Evolutionary conservation across 1,140 invertebrate species (phyloP).

Genomic region (Drosophila micromelanica): DNA sequence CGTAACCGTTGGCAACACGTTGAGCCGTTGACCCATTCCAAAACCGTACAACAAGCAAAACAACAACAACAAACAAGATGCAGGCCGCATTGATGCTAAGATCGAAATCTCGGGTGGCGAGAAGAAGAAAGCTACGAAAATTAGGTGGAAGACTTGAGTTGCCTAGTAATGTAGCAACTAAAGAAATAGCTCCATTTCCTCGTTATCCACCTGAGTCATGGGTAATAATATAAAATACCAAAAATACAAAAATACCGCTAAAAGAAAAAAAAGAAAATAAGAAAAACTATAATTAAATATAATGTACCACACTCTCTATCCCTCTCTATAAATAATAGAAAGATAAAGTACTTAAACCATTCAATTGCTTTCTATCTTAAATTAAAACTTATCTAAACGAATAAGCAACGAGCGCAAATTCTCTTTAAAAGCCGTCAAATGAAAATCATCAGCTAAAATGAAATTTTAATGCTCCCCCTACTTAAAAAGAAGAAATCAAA

Average conservation of each 20-base stretch:
- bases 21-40: conserved; percentile 53
- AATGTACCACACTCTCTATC: conserved; percentile 66
- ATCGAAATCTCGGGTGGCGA: conserved; percentile 92
- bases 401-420: conserved; percentile 62
- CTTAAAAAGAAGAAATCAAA: neutral
- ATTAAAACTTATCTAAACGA: conserved; percentile 39
- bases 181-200: conserved; percentile 92
- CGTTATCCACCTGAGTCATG: conserved; percentile 92
- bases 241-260: conserved; percentile 8
- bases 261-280: conserved; percentile 55
- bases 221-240: conserved; percentile 85
- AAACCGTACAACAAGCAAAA: conserved; percentile 54
- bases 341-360: conserved; percentile 46
- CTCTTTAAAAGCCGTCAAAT: conserved; percentile 68
- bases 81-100: conserved; percentile 95
- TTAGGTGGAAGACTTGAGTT: conserved; percentile 90
- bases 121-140: conserved; percentile 90
- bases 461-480: conserved; percentile 58
- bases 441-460: conserved; percentile 74
- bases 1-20: conserved; percentile 47
- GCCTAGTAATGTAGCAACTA: conserved; percentile 93
- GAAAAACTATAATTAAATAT: conserved; percentile 67
- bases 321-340: conserved; percentile 42
- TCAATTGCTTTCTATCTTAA: conserved; percentile 32
- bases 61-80: conserved; percentile 89